Base-by-base conservation (phyloP, 1,140 invertebrate species). In the Eurosta solidaginis region DNA sequence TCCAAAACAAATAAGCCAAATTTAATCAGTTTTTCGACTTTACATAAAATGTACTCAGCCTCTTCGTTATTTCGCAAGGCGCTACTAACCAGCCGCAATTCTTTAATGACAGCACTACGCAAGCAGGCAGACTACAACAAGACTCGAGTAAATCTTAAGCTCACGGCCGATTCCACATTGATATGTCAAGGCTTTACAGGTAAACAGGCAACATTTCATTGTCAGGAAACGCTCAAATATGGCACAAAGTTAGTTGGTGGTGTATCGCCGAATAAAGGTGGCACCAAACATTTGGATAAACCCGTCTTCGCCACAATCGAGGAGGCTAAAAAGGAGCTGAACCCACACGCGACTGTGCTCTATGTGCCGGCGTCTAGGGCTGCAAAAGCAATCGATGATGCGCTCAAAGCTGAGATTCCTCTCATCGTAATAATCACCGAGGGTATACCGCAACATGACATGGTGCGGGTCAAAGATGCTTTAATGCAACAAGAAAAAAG, bases 381-480 rank as follows among this genome's bases (percentile, higher is more conserved):
- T 49, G 97, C 95, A 2, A 91, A 92, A 79, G 98, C 98, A 10
- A 97, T 99, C 81, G 88, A 96, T 79, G 97, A 99, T 89, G 97
- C 98, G 0, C 92, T 99, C 76, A 97, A 99, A 87, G 97, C 97
- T 44, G 97, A 99, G 91, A 94, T 99, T 82, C 95, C 96, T 0
- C 89, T 99, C 44, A 95, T 99, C 88, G 98, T 99, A 17, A 97
- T 95, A 88, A 99, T 99, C 82, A 99, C 98, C 14, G 98, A 99
- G 90, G 98, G 98, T 83, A 96, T 99, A 82, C 97, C 98, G 40
- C 97, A 99, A 85, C 94, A 97, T 87, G 98, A 99, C 84, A 99
- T 99, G 98, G 97, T 99, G 3, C 92, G 93, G 82, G 97, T 99
- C 1, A 98, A 97, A 87, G 93, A 97, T 82, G 92, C 92, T 78